Evolutionary conservation across 2,113 vertebrate species (phyloP), one percentile per base, ranked within the genome.

Genomic region (Oreotragus oreotragus): DNA sequence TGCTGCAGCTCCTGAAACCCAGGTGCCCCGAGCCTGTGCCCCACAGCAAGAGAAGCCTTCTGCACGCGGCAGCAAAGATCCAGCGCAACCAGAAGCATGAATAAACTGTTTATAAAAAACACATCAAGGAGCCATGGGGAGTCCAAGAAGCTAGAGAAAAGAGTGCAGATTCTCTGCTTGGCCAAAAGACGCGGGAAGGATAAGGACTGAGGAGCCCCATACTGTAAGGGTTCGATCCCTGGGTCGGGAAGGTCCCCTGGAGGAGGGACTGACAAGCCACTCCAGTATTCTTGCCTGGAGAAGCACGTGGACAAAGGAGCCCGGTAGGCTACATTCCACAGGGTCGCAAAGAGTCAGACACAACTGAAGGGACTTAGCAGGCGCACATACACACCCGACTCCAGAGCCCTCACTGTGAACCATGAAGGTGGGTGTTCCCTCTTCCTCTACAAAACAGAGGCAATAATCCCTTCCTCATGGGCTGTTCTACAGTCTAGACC

Each of bases 321-420:
- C 39, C 27, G 39, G 39, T 0, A 0, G 39, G 12, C 70, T 43
- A 43, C 39, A 15, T 25, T 76, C 23, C 70, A 27, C 3, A 14
- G 70, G 39, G 21, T 76, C 23, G 1, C 70, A 43, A 25, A 43
- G 12, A 43, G 39, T 76, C 39, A 6, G 39, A 76, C 70, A 43
- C 6, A 0, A 4, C 70, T 43, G 23, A 76, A 43, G 39, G 36
- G 30, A 15, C 39, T 27, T 14, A 15, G 39, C 70, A 43, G 11
- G 12, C 0, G 0, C 70, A 0, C 39, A 43, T 39, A 76, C 36
- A 43, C 6, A 1, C 43, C 19, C 0, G 3, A 36, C 83, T 92
- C 49, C 9, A 0, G 39, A 33, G 25, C 36, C 83, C 15, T 15
- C 25, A 2, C 36, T 47, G 39, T 19, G 66, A 77, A 21, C 90